Evolutionary conservation across 2,113 vertebrate genomes (phyloP).

Genomic region (Lycaon pictus): DNA sequence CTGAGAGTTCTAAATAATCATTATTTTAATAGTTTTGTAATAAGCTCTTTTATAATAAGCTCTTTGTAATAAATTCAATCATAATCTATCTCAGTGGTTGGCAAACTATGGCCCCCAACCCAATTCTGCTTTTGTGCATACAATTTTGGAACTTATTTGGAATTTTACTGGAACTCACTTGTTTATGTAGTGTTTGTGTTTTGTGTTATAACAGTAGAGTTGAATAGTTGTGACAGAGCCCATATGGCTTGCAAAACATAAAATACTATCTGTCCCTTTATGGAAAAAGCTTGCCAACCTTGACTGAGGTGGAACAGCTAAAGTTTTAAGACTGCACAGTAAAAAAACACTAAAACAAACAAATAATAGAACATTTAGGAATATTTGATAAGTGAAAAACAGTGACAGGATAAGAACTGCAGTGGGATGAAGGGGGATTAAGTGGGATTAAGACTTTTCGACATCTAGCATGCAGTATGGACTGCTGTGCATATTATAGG

Average conservation of each 20-base stretch:
- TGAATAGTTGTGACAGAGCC: conserved; percentile 43
- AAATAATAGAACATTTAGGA: conserved; percentile 19
- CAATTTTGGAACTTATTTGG: neutral
- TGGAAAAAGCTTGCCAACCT: neutral
- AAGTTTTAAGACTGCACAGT: neutral
- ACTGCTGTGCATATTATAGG: neutral
- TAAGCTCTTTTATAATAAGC: neutral
- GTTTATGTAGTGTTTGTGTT: neutral
- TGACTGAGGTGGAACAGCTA: neutral
- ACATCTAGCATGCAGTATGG: neutral
- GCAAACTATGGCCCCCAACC: neutral
- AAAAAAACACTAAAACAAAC: neutral
- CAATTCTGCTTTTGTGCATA: neutral
- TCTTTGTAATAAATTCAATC: neutral
- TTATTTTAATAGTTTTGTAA: neutral
- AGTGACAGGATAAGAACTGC: neutral
- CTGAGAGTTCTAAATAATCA: neutral
- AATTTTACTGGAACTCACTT: neutral
- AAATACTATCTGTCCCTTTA: neutral
- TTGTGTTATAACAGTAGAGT: neutral
- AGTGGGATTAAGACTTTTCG: neutral
- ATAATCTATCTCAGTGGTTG: neutral
- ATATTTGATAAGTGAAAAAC: neutral
- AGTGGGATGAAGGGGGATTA: neutral
- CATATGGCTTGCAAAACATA: conserved; percentile 11